A percentile compares a stretch with the other conserved stretches of the same genome.
These are phyloP conservation scores for Halictus quadricinctus DNA, from an alignment of 2,888 invertebrate species.

Conservation along the genomic window DNA sequence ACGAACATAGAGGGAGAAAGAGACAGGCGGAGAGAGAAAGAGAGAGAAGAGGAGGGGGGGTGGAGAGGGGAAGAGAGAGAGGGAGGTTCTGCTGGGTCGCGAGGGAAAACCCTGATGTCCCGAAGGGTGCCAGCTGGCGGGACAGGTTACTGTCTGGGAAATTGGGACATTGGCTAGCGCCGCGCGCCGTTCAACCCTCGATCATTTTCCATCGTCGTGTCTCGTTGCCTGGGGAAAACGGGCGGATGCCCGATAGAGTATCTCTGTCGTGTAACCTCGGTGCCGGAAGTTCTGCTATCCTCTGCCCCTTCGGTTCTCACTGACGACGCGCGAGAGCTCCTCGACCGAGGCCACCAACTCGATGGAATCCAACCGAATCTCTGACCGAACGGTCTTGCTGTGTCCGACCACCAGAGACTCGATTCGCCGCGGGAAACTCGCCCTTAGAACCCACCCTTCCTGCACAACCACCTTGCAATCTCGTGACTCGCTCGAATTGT, in stretches of 20 bases:
- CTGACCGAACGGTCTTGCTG: conserved; percentile 28
- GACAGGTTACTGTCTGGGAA: conserved; percentile 78
- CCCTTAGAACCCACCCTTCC: not conserved
- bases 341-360: conserved; percentile 34
- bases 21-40: not conserved
- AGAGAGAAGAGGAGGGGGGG: not conserved
- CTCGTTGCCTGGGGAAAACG: conserved; percentile 43
- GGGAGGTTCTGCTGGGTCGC: not conserved
- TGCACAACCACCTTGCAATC: not conserved
- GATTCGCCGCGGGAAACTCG: conserved; percentile 28
- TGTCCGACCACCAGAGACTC: conserved; percentile 24
- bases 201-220: conserved; percentile 68
- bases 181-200: conserved; percentile 56
- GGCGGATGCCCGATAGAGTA: conserved; percentile 8
- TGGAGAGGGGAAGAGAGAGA: not conserved
- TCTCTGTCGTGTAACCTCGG: conserved; percentile 16
- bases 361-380: conserved; percentile 18
- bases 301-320: not conserved
- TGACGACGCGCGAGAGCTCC: conserved; percentile 15
- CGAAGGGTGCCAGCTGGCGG: conserved; percentile 76
- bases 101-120: conserved; percentile 69
- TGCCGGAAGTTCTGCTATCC: conserved; percentile 13
- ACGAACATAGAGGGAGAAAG: not conserved
- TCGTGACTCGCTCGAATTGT: not conserved
- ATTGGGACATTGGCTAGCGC: conserved; percentile 72